Evolutionary conservation across 2,113 vertebrate genomes (phyloP).

Genomic region (Propithecus coquereli): DNA sequence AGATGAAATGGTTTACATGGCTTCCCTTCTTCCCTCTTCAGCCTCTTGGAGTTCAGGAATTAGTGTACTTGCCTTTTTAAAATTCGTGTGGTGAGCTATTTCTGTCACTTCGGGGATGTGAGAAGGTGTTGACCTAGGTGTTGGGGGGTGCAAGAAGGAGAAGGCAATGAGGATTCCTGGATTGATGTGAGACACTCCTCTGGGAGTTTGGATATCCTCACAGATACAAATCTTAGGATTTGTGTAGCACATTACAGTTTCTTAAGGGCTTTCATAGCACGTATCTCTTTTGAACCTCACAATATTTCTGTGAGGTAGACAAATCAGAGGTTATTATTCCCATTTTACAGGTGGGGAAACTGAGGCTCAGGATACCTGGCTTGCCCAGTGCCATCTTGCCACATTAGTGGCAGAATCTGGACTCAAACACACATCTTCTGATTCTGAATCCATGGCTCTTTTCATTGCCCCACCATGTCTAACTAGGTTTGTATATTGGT

Average conservation of each 20-base stretch:
- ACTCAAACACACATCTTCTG: background rate
- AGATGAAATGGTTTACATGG: background rate
- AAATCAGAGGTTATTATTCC: background rate
- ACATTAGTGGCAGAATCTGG: background rate
- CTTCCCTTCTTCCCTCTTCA: background rate
- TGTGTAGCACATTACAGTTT: background rate
- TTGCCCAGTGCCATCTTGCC: background rate
- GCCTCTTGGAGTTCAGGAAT: background rate
- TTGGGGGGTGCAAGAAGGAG: background rate
- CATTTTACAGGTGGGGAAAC: background rate
- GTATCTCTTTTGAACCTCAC: background rate
- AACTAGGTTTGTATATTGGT: background rate
- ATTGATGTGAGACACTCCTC: background rate
- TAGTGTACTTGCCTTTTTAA: background rate
- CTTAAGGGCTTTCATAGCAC: background rate
- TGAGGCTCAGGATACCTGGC: background rate
- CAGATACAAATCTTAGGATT: background rate
- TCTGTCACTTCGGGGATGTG: background rate
- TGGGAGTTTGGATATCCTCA: background rate
- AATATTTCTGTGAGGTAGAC: background rate
- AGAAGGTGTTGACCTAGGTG: background rate
- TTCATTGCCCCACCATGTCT: background rate
- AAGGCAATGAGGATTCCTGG: background rate
- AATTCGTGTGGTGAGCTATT: background rate
- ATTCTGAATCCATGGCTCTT: background rate